These are phyloP conservation scores for Thereva nobilitata DNA, from an alignment of 2,888 invertebrate genomes.

Conservation along the genomic window DNA sequence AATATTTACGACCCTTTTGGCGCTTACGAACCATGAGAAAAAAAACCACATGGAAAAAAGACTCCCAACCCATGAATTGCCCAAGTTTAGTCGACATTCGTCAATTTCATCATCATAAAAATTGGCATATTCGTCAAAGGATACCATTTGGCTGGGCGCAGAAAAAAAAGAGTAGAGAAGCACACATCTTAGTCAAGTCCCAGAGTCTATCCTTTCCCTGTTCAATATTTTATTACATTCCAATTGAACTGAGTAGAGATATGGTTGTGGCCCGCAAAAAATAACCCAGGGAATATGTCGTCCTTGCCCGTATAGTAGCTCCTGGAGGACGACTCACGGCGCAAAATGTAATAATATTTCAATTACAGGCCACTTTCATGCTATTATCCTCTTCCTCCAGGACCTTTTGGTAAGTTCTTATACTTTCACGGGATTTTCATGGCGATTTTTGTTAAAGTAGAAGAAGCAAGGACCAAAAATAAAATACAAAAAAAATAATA, in stretches of 20 bases:
- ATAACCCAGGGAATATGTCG: not conserved
- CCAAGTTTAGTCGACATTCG: slow-evolving; percentile 13
- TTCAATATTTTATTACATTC: slow-evolving; percentile 32
- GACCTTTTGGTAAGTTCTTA: not conserved
- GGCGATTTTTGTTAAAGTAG: slow-evolving; percentile 6
- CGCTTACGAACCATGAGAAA: too few relatives aligned
- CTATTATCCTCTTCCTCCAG: slow-evolving; percentile 16
- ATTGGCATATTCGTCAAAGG: slow-evolving; percentile 37
- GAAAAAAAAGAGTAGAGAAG: not conserved
- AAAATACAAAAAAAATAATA: not conserved
- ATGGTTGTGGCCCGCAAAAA: too few relatives aligned
- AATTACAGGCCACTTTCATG: slow-evolving; percentile 29
- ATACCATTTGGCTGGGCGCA: slow-evolving; percentile 10
- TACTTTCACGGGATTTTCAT: slow-evolving; percentile 9
- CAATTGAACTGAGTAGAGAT: slow-evolving; percentile 21
- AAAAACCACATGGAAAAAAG: not conserved
- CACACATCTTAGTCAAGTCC: not conserved
- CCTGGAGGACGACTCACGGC: slow-evolving; percentile 15
- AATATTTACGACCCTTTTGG: slow-evolving; percentile 16
- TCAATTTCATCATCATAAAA: slow-evolving; percentile 40
- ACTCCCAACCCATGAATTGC: slow-evolving; percentile 14
- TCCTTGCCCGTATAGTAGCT: slow-evolving; percentile 18
- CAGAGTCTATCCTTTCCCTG: slow-evolving; percentile 10
- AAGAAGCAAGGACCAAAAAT: not conserved
- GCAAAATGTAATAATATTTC: slow-evolving; percentile 29